A percentile compares a stretch with the other conserved stretches of the same genome.
phyloP scores from a whole-genome alignment of 1,140 invertebrate genomes.

The Acyrthosiphon pisum region DNA sequence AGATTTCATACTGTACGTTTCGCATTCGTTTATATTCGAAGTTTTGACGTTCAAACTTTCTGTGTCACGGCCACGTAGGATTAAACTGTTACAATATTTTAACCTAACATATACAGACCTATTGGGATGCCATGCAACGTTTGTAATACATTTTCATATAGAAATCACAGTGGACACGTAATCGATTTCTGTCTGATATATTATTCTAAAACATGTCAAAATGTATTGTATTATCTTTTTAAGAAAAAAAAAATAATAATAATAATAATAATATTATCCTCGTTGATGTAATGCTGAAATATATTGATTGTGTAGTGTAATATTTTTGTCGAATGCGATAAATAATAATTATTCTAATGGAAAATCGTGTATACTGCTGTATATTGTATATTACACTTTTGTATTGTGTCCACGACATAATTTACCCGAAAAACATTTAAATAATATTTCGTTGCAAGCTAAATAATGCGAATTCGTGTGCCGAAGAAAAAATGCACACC shows the following conservation, averaged over 20 bases:
- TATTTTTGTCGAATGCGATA: neutral
- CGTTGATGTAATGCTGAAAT: neutral
- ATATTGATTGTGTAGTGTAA: neutral
- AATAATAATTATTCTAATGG: neutral
- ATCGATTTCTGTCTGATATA: neutral
- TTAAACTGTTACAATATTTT: conserved; percentile 7
- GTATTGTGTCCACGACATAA: neutral
- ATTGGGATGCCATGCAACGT: neutral
- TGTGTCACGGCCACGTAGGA: neutral
- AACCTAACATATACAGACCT: neutral
- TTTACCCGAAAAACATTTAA: neutral
- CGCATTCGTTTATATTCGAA: neutral
- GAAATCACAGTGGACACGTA: neutral
- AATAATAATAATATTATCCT: neutral
- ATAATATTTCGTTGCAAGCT: neutral
- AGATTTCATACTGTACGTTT: neutral
- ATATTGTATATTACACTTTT: neutral
- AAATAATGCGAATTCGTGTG: neutral
- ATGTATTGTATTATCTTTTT: neutral
- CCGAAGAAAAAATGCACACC: neutral
- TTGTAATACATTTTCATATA: conserved; percentile 19
- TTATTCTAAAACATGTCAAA: conserved; percentile 1
- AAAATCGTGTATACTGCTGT: neutral
- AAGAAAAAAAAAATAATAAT: neutral
- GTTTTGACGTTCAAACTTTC: conserved; percentile 2